These are phyloP conservation scores for Drosophila bipectinata DNA, from an alignment of 1,140 invertebrate genomes.

Conservation along the genomic window DNA sequence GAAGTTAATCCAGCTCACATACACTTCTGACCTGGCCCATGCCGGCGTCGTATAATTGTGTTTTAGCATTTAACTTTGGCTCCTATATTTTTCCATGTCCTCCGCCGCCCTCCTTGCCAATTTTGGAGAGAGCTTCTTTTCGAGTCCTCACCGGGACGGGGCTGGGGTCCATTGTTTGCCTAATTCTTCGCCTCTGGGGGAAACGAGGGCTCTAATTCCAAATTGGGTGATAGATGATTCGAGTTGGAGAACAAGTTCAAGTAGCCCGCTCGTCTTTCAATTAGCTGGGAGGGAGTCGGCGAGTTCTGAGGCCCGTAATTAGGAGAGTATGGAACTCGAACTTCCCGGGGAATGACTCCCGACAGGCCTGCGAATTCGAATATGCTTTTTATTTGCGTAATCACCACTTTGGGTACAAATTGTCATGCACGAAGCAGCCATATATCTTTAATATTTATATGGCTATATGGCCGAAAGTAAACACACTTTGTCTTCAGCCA, in stretches of 20 bases:
- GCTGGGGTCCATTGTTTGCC: slow-evolving; percentile 63
- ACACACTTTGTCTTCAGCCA: slow-evolving; percentile 30
- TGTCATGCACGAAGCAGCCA: not conserved
- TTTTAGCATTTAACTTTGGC: slow-evolving; percentile 81
- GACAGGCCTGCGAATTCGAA: not conserved
- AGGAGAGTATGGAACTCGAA: not conserved
- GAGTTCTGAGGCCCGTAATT: not conserved
- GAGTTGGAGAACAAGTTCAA: slow-evolving; percentile 36
- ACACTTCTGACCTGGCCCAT: slow-evolving; percentile 42
- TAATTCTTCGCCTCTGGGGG: slow-evolving; percentile 63
- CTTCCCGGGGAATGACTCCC: not conserved
- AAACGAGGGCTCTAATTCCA: slow-evolving; percentile 28
- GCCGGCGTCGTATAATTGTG: slow-evolving; percentile 72
- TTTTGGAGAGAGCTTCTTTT: slow-evolving; percentile 63
- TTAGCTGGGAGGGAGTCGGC: not conserved
- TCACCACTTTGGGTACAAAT: slow-evolving; percentile 38
- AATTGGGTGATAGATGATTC: slow-evolving; percentile 53
- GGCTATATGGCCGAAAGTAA: slow-evolving; percentile 4
- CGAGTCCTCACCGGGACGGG: slow-evolving; percentile 3
- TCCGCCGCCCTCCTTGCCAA: slow-evolving; percentile 49
- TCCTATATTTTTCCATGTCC: slow-evolving; percentile 28
- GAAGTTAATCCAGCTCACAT: slow-evolving; percentile 75
- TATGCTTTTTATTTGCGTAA: slow-evolving; percentile 18
- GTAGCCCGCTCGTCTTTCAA: slow-evolving; percentile 25
- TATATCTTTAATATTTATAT: slow-evolving; percentile 15